phyloP scores from a whole-genome alignment of 2,797 vertebrate species.

The Tiaroga cobitis region DNA sequence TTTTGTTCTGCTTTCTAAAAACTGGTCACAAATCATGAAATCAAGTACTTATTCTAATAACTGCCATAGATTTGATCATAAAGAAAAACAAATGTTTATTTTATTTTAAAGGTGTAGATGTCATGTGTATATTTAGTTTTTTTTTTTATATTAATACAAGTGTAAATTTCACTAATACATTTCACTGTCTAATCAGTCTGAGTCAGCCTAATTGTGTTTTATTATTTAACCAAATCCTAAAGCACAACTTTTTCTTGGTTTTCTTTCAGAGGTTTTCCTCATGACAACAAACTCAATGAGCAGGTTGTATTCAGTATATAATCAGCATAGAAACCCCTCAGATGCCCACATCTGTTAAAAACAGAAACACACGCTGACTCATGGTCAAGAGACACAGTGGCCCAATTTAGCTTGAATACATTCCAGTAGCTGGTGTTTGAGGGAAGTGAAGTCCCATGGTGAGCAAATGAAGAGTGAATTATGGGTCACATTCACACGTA shows the following conservation, averaged over 20 bases:
- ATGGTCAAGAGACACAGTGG: constrained; percentile 51
- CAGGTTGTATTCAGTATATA: not conserved
- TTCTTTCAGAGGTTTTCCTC: not conserved
- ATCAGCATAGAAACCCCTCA: constrained; percentile 2
- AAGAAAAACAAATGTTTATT: not conserved
- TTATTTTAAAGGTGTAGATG: too few species aligned
- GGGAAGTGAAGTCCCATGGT: constrained; percentile 42
- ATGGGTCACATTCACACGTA: constrained; percentile 37
- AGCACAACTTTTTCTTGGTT: not conserved
- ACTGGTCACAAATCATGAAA: not conserved
- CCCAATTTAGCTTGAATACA: constrained; percentile 50
- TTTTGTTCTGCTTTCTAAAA: not conserved
- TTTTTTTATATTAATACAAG: too few species aligned
- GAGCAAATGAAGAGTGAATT: constrained; percentile 48
- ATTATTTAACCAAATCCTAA: not conserved
- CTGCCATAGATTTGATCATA: not conserved
- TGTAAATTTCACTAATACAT: too few species aligned
- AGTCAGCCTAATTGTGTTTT: not conserved
- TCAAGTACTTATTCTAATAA: not conserved
- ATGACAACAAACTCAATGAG: not conserved
- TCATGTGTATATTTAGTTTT: too few species aligned
- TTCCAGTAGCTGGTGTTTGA: constrained; percentile 28
- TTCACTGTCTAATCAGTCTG: not conserved
- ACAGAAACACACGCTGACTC: constrained; percentile 16
- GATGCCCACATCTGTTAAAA: constrained; percentile 8